A percentile compares a stretch with the other conserved stretches of the same genome.
These are phyloP conservation scores for Tursiops truncatus DNA, from an alignment of 2,113 vertebrate species.

Conservation along the genomic window DNA sequence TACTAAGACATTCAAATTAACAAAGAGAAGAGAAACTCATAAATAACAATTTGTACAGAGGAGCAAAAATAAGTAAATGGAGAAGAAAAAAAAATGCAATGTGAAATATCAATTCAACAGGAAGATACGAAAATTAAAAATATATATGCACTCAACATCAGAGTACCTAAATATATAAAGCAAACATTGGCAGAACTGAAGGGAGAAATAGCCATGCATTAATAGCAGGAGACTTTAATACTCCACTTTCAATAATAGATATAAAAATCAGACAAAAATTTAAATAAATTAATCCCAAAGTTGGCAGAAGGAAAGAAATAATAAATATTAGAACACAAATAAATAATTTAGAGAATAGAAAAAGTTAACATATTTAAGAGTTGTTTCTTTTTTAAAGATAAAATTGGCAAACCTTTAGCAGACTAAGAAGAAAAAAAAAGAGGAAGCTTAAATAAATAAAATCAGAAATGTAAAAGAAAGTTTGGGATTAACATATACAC, in stretches of 20 bases:
- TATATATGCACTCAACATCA: not conserved
- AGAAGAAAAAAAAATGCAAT: not conserved
- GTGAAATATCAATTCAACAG: not conserved
- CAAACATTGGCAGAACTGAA: not conserved
- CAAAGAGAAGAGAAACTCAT: no score
- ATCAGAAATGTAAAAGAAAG: no score
- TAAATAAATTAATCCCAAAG: not conserved
- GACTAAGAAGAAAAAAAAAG: no score
- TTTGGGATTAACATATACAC: no score
- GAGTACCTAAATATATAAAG: not conserved
- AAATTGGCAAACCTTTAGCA: no score
- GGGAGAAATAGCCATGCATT: not conserved
- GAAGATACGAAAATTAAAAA: not conserved
- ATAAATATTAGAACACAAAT: not conserved
- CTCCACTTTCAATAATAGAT: not conserved
- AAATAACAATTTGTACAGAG: not conserved
- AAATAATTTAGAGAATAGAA: not conserved
- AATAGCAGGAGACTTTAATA: not conserved
- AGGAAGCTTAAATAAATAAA: no score
- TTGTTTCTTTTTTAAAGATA: no score
- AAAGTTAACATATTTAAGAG: not conserved
- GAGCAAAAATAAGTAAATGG: not conserved
- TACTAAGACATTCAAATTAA: not conserved
- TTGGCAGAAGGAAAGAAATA: not conserved
- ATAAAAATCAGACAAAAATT: no score